These are phyloP conservation scores for Drosophila kikkawai DNA, from an alignment of 1,140 invertebrate genomes.

Conservation along the genomic window DNA sequence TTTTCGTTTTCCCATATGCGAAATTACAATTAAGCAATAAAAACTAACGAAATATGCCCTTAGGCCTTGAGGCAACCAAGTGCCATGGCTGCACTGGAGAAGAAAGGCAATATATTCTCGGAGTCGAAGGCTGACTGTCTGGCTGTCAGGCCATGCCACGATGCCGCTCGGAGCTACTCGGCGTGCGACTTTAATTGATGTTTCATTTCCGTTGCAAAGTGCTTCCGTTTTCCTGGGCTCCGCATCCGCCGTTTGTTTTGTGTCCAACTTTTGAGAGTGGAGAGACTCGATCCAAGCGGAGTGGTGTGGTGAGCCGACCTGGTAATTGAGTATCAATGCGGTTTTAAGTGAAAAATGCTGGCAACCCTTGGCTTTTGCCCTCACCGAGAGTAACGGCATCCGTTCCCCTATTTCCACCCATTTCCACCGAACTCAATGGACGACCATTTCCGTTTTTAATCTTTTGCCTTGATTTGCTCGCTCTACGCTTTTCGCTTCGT, in stretches of 20 bases:
- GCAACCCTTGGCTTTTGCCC: slow-evolving; percentile 14
- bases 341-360: slow-evolving; percentile 84
- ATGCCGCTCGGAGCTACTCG: slow-evolving; percentile 18
- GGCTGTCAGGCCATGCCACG: slow-evolving; percentile 7
- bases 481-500: slow-evolving; percentile 43
- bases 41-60: slow-evolving; percentile 57
- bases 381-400: not conserved
- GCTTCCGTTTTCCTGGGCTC: slow-evolving; percentile 75
- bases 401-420: not conserved
- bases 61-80: slow-evolving; percentile 35
- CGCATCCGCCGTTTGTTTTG: slow-evolving; percentile 74
- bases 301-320: slow-evolving; percentile 24
- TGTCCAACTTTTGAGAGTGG: not conserved
- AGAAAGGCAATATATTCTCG: slow-evolving; percentile 44
- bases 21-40: slow-evolving; percentile 68
- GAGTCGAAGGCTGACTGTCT: slow-evolving; percentile 21
- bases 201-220: slow-evolving; percentile 84
- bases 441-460: slow-evolving; percentile 73
- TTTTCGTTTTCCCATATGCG: slow-evolving; percentile 43
- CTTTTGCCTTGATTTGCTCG: slow-evolving; percentile 73
- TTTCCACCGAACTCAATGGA: slow-evolving; percentile 30
- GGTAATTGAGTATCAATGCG: slow-evolving; percentile 84
- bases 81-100: slow-evolving; percentile 13
- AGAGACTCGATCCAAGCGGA: not conserved
- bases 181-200: slow-evolving; percentile 82